A percentile compares a stretch with the other conserved stretches of the same genome.
These are phyloP conservation scores for Drosophila hamatofila DNA, from an alignment of 2,888 invertebrate species.

Conservation along the genomic window DNA sequence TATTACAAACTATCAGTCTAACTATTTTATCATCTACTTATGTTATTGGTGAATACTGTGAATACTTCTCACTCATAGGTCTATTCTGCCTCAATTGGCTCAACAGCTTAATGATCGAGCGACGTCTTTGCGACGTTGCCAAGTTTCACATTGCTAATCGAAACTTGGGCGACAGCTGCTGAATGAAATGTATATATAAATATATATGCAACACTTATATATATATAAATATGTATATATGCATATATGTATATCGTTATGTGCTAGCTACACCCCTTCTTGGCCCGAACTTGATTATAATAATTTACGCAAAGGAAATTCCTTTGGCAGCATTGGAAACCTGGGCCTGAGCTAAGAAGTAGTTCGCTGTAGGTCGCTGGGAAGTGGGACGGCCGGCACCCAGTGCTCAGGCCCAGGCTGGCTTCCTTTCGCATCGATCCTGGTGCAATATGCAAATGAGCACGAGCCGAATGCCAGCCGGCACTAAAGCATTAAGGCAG, in stretches of 20 bases:
- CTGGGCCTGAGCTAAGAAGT: conserved; percentile 1
- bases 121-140: conserved; percentile 40
- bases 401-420: conserved; percentile 27
- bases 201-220: conserved; percentile 1
- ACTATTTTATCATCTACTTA: background rate
- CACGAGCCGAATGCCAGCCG: conserved; percentile 42
- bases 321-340: conserved; percentile 22
- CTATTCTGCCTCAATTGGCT: background rate
- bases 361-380: conserved; percentile 28
- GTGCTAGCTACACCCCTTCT: conserved; percentile 5
- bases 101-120: conserved; percentile 5
- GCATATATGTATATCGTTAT: background rate
- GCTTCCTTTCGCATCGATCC: conserved; percentile 41
- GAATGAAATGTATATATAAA: background rate
- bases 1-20: background rate
- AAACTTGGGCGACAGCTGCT: conserved; percentile 56
- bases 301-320: conserved; percentile 60
- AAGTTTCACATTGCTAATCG: conserved; percentile 26
- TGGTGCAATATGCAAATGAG: conserved; percentile 75
- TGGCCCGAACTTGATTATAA: conserved; percentile 61
- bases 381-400: conserved; percentile 60
- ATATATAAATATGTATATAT: background rate
- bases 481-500: conserved; percentile 8
- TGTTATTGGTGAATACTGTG: too few species aligned
- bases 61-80: too few species aligned